Evolutionary conservation across 2,113 vertebrate genomes (phyloP).

Genomic region (Pygathrix nemaeus): DNA sequence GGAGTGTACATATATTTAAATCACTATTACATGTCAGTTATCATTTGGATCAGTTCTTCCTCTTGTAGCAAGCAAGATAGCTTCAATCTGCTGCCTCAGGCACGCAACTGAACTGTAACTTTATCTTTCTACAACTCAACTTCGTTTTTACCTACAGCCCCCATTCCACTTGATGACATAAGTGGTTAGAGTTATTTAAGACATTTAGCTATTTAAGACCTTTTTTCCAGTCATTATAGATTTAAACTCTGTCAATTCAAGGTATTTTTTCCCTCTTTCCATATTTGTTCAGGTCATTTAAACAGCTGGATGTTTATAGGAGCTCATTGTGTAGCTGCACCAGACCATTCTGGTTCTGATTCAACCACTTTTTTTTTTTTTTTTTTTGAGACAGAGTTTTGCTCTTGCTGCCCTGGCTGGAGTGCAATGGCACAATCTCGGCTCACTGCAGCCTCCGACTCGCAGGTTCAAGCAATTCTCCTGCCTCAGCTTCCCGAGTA

Average conservation of each 20-base stretch:
- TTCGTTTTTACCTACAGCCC: background rate
- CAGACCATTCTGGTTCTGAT: no score
- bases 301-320: background rate
- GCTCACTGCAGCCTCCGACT: no score
- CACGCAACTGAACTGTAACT: background rate
- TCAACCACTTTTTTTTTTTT: no score
- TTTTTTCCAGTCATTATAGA: background rate
- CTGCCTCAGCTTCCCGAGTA: no score
- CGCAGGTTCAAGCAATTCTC: no score
- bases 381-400: no score
- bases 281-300: slow-evolving; percentile 13
- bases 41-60: background rate
- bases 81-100: background rate
- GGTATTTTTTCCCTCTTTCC: background rate
- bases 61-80: background rate
- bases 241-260: background rate
- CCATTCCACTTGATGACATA: background rate
- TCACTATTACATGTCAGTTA: background rate
- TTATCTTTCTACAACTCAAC: background rate
- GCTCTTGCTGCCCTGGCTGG: no score
- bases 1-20: background rate
- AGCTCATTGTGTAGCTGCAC: background rate
- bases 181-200: no score
- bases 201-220: background rate
- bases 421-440: no score